Percentiles rank a stretch among this genome's conserved stretches.
phyloP scores from a whole-genome alignment of 30 jellyfish, hydroid and myxozoan genomes.

The Aurelia sp. region DNA sequence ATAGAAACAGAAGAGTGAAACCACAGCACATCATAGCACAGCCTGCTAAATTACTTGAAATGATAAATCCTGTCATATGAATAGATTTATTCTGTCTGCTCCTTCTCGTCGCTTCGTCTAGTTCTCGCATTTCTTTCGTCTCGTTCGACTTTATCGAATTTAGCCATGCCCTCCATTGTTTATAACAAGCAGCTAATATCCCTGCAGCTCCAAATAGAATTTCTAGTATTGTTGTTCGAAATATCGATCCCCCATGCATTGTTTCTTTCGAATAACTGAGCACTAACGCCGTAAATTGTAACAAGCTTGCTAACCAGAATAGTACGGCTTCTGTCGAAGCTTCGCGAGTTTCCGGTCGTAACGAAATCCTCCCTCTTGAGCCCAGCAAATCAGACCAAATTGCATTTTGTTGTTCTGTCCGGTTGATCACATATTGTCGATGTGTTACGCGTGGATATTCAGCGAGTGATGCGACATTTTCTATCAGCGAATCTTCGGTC shows the following conservation, averaged over 20 bases:
- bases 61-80: slow-evolving; percentile 68
- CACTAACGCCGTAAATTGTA: slow-evolving; percentile 58
- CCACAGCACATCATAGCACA: slow-evolving; percentile 71
- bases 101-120: neutral
- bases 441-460: slow-evolving; percentile 73
- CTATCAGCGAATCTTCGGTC: slow-evolving; percentile 36
- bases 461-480: slow-evolving; percentile 36
- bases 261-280: slow-evolving; percentile 77
- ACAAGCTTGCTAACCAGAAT: slow-evolving; percentile 55
- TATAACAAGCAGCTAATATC: slow-evolving; percentile 47
- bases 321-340: slow-evolving; percentile 47
- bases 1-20: slow-evolving; percentile 46
- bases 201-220: slow-evolving; percentile 54
- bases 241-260: slow-evolving; percentile 37
- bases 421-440: slow-evolving; percentile 73
- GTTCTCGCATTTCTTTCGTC: neutral
- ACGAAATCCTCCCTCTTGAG: slow-evolving; percentile 43
- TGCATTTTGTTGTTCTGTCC: slow-evolving; percentile 63
- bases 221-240: slow-evolving; percentile 61
- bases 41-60: slow-evolving; percentile 74
- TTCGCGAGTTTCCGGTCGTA: slow-evolving; percentile 29
- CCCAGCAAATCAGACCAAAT: slow-evolving; percentile 75
- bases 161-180: slow-evolving; percentile 75
- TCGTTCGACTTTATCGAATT: neutral
- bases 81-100: slow-evolving; percentile 1